Base-by-base conservation (phyloP, 2,797 vertebrate genomes). In the Meda fulgida region DNA sequence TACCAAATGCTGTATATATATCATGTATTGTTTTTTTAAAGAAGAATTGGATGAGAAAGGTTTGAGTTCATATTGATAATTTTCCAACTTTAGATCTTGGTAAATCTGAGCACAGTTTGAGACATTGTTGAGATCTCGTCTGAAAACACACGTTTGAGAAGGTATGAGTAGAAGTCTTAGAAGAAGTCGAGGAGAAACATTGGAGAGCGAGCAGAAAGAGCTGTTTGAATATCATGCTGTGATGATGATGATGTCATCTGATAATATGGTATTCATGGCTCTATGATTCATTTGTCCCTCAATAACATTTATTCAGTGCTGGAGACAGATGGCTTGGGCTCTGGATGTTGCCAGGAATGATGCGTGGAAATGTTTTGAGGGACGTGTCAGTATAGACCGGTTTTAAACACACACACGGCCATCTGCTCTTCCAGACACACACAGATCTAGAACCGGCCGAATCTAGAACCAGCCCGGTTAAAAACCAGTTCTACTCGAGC, bases 251-350 rank as follows among this genome's bases (percentile, higher is more conserved):
- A 65, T 78, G 36, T 78, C 71, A 73, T 77, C 75, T 7, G 78
- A 21, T 80, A 36, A 81, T 53, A 26, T 71, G 80, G 72, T 60
- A 72, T 81, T 81, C 51, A 58, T 71, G 67, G 51, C 53, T 81
- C 10, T 48, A 21, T 83, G 81, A 73, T 75, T 75, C 81, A 75
- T 65, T 55, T 18, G 66, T 53, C 58, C 70, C 69, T 67, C 63
- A 23, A 51, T 80, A 48, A 80, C 46, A 69, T 80, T 69, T 80
- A 69, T 80, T 81, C 66, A 55, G 78, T 55, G 65, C 80, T 82
- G 75, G 73, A 85, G 86, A 84, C 88, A 89, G 88, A 89, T 89
- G 88, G 88, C 55, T 78, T 85, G 76, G 72, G 63, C 66, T 75
- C 51, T 34, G 36, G 67, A 29, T 71, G 69, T 29, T 65, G 85